phyloP scores from a whole-genome alignment of 2,888 invertebrate species.

The Platycnemis pennipes region DNA sequence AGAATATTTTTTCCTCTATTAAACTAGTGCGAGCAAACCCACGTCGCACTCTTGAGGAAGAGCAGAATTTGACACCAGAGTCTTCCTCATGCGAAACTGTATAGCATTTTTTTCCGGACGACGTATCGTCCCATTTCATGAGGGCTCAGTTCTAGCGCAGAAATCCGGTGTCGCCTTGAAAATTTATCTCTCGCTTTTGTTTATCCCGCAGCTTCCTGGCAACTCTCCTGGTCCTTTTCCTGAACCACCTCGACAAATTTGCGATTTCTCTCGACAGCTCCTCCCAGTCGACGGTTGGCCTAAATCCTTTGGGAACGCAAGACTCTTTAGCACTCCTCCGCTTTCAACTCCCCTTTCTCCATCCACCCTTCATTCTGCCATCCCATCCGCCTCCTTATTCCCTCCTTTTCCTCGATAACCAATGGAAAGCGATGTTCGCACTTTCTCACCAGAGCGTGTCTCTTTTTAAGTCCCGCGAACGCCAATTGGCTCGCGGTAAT shows the following conservation, averaged over 20 bases:
- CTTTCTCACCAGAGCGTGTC: not conserved
- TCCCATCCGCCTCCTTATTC: not conserved
- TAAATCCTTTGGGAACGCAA: not conserved
- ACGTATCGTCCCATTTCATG: no score
- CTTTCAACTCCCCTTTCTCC: not conserved
- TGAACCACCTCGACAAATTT: constrained; percentile 2
- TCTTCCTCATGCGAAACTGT: no score
- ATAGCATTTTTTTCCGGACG: no score
- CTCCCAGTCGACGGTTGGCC: no score
- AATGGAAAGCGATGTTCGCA: not conserved
- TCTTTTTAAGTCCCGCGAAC: not conserved
- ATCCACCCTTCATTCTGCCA: not conserved
- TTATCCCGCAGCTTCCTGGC: not conserved
- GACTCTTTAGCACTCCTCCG: not conserved
- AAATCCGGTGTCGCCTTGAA: not conserved
- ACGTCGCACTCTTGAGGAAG: no score
- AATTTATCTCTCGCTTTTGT: constrained; percentile 18
- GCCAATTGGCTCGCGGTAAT: not conserved
- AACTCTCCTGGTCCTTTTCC: not conserved
- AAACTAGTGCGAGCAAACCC: no score
- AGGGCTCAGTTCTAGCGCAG: not conserved
- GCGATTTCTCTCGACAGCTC: not conserved
- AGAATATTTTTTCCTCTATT: no score
- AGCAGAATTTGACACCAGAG: no score
- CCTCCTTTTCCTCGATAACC: not conserved